Evolutionary conservation across 2,888 invertebrate species (phyloP).

Genomic region (Cryptophagus acutangulus): DNA sequence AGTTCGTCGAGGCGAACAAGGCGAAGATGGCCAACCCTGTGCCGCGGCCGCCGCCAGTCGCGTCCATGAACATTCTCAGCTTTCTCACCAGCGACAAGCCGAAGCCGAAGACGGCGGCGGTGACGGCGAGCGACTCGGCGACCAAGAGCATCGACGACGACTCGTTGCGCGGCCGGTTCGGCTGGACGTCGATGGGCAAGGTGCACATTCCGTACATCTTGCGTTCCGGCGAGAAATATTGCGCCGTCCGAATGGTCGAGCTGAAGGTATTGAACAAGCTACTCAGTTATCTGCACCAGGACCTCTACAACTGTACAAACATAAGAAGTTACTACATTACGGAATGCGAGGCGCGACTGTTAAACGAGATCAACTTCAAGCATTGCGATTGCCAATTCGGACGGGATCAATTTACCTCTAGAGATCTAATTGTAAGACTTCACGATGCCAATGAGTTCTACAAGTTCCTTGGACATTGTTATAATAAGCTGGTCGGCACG

Average conservation of each 20-base stretch:
- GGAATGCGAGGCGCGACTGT: conserved; percentile 79
- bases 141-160: conserved; percentile 59
- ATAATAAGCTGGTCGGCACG: conserved; percentile 67
- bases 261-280: conserved; percentile 84
- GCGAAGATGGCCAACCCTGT: conserved; percentile 48
- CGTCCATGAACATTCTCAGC: conserved; percentile 58
- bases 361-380: conserved; percentile 88
- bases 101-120: conserved; percentile 24
- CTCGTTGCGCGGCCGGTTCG: conserved; percentile 77
- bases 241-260: conserved; percentile 93
- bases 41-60: conserved; percentile 32
- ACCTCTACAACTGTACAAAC: conserved; percentile 86
- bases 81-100: conserved; percentile 49
- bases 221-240: conserved; percentile 77
- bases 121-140: conserved; percentile 34
- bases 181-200: conserved; percentile 85
- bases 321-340: conserved; percentile 91
- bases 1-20: conserved; percentile 65
- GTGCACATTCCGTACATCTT: conserved; percentile 85
- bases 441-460: conserved; percentile 87
- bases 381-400: conserved; percentile 91
- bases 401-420: conserved; percentile 77
- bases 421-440: conserved; percentile 85
- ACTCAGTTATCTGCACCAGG: conserved; percentile 81
- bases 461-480: conserved; percentile 84